Evolutionary conservation across 2,888 invertebrate genomes (phyloP).

Genomic region (Gibbula magus): DNA sequence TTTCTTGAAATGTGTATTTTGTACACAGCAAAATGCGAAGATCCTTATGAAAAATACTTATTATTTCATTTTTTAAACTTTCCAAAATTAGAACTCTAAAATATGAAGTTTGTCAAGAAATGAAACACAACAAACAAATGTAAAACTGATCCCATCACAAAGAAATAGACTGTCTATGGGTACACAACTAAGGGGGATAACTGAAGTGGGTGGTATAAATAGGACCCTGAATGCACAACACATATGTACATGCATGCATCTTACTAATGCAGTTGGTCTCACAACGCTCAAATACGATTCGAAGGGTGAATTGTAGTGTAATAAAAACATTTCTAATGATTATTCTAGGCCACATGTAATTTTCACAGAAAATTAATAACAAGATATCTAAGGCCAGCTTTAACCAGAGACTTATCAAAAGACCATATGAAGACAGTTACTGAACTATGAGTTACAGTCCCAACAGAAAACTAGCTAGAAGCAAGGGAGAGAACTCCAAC

Average conservation of each 20-base stretch:
- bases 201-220: constrained; percentile 13
- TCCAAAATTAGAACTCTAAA: too few relatives aligned
- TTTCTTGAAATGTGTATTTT: too few relatives aligned
- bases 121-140: too few relatives aligned
- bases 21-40: too few relatives aligned
- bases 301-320: neutral
- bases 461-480: neutral
- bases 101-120: too few relatives aligned
- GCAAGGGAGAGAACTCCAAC: constrained; percentile 5
- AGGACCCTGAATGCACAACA: constrained; percentile 6
- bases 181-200: constrained; percentile 18
- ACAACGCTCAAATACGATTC: constrained; percentile 8
- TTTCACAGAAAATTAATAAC: neutral
- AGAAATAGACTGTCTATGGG: too few relatives aligned
- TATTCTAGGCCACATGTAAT: neutral
- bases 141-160: too few relatives aligned
- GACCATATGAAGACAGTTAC: neutral
- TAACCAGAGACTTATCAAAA: constrained; percentile 7
- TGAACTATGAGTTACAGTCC: neutral
- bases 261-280: constrained; percentile 52
- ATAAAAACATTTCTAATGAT: neutral
- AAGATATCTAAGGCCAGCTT: neutral
- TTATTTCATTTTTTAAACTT: too few relatives aligned
- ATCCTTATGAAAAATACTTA: too few relatives aligned
- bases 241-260: constrained; percentile 53